These are phyloP conservation scores for Plectrocnemia conspersa DNA, from an alignment of 1,140 invertebrate species.

Conservation along the genomic window DNA sequence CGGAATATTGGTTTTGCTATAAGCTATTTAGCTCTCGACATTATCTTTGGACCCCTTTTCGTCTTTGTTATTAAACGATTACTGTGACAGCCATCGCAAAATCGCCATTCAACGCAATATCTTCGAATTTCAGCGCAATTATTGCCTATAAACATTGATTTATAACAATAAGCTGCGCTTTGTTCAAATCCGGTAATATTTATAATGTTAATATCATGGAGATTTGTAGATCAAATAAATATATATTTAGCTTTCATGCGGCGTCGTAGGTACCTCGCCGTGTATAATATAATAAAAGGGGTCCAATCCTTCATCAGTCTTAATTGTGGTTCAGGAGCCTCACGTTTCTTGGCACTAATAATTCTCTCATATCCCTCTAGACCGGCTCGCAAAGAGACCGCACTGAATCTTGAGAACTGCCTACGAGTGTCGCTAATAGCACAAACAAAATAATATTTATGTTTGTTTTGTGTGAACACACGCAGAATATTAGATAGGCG, in stretches of 20 bases:
- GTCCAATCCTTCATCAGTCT: conserved; percentile 27
- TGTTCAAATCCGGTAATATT: too few relatives aligned
- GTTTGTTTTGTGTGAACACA: too few relatives aligned
- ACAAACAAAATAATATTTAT: not conserved
- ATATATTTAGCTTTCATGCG: not conserved
- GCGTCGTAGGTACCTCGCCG: conserved; percentile 8
- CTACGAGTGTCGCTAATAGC: not conserved
- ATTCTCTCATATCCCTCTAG: conserved; percentile 1
- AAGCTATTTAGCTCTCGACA: too few relatives aligned
- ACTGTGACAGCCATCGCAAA: not conserved
- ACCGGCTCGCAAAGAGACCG: not conserved
- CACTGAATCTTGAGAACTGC: not conserved
- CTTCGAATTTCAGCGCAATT: conserved; percentile 22
- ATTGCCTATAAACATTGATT: conserved; percentile 22
- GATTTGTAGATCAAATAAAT: too few relatives aligned
- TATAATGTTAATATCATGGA: too few relatives aligned
- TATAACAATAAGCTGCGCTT: too few relatives aligned
- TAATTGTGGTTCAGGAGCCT: conserved; percentile 25
- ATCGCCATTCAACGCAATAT: conserved; percentile 14
- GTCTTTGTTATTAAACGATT: not conserved
- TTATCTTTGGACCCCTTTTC: not conserved
- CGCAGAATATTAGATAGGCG: too few relatives aligned
- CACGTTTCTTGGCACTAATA: conserved; percentile 27
- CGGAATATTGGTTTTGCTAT: too few relatives aligned
- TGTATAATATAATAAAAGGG: conserved; percentile 29